These are phyloP conservation scores for Laodelphax striatellus DNA, from an alignment of 1,140 invertebrate species.

Conservation along the genomic window DNA sequence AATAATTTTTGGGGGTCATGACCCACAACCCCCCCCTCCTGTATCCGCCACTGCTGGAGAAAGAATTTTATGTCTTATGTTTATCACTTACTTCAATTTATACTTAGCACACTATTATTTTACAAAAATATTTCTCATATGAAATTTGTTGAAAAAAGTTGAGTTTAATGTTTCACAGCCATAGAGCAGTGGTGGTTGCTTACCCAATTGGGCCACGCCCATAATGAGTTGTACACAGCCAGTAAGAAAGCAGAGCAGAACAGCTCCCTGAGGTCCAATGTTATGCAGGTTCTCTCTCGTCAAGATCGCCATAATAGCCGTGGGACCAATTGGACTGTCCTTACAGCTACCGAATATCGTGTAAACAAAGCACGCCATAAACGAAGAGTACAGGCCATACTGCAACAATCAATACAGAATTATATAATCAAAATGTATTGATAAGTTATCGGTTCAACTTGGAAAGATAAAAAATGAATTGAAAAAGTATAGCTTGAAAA, in stretches of 20 bases:
- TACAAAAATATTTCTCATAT: no score
- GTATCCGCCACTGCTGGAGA: no score
- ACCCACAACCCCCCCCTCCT: no score
- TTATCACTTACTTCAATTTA: no score
- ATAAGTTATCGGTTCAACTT: no score
- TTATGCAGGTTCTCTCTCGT: slow-evolving; percentile 48
- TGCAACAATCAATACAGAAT: slow-evolving; percentile 34
- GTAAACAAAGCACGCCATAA: slow-evolving; percentile 74
- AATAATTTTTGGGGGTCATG: no score
- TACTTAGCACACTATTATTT: no score
- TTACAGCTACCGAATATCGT: slow-evolving; percentile 62
- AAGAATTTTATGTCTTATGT: no score
- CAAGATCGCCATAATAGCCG: slow-evolving; percentile 52
- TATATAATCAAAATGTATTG: background rate
- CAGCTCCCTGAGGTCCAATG: slow-evolving; percentile 55
- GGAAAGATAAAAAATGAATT: no score
- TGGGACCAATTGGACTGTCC: slow-evolving; percentile 59
- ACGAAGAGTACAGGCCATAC: slow-evolving; percentile 80
- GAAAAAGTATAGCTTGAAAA: no score
- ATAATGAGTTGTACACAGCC: slow-evolving; percentile 68
- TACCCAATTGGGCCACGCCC: slow-evolving; percentile 76
- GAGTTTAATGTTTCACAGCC: no score
- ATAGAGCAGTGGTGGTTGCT: slow-evolving; percentile 23
- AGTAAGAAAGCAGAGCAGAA: slow-evolving; percentile 66
- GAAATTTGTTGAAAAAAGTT: no score